A percentile compares a stretch with the other conserved stretches of the same genome.
These are phyloP conservation scores for Leucopsar rothschildi DNA, from an alignment of 2,113 vertebrate genomes.

Conservation along the genomic window DNA sequence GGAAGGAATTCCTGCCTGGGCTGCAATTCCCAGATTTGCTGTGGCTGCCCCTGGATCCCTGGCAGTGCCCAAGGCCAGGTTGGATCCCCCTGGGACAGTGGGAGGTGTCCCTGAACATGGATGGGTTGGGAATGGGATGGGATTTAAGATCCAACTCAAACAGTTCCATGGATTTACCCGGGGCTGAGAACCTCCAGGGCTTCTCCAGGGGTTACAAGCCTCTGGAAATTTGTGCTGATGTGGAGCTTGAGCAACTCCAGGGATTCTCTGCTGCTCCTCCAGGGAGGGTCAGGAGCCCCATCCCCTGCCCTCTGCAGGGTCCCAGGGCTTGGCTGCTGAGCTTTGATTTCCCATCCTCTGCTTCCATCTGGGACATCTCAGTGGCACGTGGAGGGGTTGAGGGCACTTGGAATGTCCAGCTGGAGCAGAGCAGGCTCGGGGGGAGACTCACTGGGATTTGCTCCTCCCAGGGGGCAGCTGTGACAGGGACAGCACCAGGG, in stretches of 20 bases:
- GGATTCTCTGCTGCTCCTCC: neutral
- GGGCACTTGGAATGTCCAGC: neutral
- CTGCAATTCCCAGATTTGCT: neutral
- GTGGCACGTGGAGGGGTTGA: neutral
- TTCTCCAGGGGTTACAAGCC: neutral
- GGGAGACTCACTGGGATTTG: fast-evolving
- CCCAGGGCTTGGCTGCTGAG: neutral
- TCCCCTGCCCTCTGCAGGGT: neutral
- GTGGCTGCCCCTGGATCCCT: neutral
- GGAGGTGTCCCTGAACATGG: neutral
- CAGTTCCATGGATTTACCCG: neutral
- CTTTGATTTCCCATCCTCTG: neutral
- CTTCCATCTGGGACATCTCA: neutral
- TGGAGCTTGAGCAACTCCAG: fast-evolving
- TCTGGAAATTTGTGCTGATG: neutral
- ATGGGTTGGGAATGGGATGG: fast-evolving
- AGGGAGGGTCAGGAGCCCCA: neutral
- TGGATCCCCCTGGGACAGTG: neutral
- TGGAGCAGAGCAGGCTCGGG: neutral
- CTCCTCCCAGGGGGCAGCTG: neutral
- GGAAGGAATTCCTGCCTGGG: neutral
- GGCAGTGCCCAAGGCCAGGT: fast-evolving
- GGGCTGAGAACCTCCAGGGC: neutral
- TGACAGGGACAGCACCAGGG: neutral
- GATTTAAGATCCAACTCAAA: neutral